Conservation (phyloP, 2,113 vertebrate species). For the Brachypteracias leptosomus region DNA sequence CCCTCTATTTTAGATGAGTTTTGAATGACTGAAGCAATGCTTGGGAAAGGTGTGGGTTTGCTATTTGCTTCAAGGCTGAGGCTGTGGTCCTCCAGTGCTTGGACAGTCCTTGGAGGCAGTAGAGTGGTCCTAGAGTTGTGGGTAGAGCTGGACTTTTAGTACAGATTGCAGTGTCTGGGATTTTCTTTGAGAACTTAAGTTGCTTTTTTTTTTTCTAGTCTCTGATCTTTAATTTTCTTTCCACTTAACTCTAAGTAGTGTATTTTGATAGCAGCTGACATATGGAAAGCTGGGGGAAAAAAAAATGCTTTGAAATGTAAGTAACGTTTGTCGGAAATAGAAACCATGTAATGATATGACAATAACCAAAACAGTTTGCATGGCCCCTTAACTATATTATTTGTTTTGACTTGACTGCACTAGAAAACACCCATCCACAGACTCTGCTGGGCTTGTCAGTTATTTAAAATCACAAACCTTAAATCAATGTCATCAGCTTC, state of each 20-base stretch:
- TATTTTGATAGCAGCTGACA: conserved; percentile 25
- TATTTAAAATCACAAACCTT: background rate
- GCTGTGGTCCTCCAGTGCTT: background rate
- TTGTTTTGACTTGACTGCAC: conserved; percentile 16
- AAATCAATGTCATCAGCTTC: background rate
- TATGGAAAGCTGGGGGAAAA: background rate
- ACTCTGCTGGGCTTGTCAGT: background rate
- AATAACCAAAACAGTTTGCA: background rate
- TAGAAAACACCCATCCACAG: background rate
- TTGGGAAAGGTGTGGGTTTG: background rate
- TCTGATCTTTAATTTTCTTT: background rate
- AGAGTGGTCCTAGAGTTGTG: background rate
- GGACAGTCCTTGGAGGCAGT: background rate
- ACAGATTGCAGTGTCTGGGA: background rate
- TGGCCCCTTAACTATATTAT: background rate
- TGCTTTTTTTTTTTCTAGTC: background rate
- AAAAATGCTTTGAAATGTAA: conserved; percentile 1
- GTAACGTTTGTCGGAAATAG: conserved; percentile 13
- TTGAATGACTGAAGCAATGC: background rate
- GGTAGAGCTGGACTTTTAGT: background rate
- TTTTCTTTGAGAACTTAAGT: background rate
- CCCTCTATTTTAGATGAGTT: background rate
- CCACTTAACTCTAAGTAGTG: background rate
- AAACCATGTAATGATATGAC: background rate
- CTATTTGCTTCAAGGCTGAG: background rate